Conservation (phyloP, 2,113 vertebrate species). For the Triplophysa tibetana region DNA sequence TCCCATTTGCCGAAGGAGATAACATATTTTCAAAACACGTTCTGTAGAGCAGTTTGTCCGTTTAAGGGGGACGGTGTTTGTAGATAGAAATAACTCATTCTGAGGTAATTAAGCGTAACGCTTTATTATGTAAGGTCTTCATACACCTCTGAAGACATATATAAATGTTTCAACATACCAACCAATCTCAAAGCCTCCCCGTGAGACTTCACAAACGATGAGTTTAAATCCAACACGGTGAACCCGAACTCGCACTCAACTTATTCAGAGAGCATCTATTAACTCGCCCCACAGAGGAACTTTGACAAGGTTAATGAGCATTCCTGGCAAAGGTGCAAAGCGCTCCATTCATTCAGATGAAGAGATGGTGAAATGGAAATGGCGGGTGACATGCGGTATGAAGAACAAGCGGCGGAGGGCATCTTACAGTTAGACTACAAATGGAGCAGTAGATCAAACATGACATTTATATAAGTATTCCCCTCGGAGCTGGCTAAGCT, state of each 20-base stretch:
- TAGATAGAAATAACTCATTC: too few species aligned
- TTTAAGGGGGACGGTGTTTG: too few species aligned
- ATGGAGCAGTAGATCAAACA: slow-evolving; percentile 25
- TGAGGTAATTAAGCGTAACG: too few species aligned
- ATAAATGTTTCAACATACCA: slow-evolving; percentile 15
- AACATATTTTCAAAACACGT: too few species aligned
- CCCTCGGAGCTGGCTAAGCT: slow-evolving; percentile 16
- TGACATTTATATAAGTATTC: slow-evolving; percentile 33
- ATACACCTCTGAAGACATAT: neutral
- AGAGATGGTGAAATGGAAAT: neutral
- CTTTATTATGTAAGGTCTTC: too few species aligned
- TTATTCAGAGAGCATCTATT: slow-evolving; percentile 8
- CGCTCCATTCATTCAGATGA: slow-evolving; percentile 21
- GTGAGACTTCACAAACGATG: slow-evolving; percentile 18
- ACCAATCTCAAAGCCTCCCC: neutral
- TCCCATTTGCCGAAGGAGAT: too few species aligned
- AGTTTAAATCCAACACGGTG: neutral
- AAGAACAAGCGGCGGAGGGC: slow-evolving; percentile 25
- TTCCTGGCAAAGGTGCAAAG: slow-evolving; percentile 35
- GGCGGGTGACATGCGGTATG: slow-evolving; percentile 20
- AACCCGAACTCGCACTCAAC: neutral
- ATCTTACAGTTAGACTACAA: slow-evolving; percentile 32
- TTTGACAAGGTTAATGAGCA: slow-evolving; percentile 33
- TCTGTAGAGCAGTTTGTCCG: too few species aligned
- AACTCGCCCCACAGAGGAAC: slow-evolving; percentile 13